Evolutionary conservation across 1,140 invertebrate species (phyloP).

Genomic region (Popillia japonica): DNA sequence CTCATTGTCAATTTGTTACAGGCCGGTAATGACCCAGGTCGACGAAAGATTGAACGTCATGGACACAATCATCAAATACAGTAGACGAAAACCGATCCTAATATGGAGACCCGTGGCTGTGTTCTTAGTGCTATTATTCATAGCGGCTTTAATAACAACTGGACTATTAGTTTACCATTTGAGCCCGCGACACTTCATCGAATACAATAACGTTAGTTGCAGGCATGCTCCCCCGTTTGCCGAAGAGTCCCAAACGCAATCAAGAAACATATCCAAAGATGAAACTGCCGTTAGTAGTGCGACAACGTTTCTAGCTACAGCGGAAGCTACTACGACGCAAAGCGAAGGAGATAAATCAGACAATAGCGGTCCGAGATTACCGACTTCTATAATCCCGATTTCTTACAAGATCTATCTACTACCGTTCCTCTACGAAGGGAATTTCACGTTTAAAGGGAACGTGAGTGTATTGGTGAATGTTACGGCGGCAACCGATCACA

Average conservation of each 20-base stretch:
- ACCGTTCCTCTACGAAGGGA: conserved; percentile 75
- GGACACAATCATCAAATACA: conserved; percentile 48
- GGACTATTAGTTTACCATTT: conserved; percentile 49
- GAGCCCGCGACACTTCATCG: conserved; percentile 10
- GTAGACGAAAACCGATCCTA: conserved; percentile 46
- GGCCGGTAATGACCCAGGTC: conserved; percentile 46
- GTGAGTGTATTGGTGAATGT: conserved; percentile 74
- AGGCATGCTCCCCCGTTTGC: background rate
- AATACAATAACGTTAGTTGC: background rate
- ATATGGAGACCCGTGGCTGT: conserved; percentile 49
- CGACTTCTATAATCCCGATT: conserved; percentile 70
- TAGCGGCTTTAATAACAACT: conserved; percentile 47
- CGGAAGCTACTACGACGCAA: background rate
- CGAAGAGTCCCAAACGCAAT: background rate
- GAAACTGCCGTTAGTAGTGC: background rate
- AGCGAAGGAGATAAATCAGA: background rate
- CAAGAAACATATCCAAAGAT: background rate
- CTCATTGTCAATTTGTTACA: background rate
- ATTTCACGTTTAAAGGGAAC: conserved; percentile 80
- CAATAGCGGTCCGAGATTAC: conserved; percentile 71
- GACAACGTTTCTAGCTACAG: background rate
- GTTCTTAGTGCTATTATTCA: conserved; percentile 46
- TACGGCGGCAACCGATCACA: conserved; percentile 70
- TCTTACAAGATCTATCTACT: conserved; percentile 74
- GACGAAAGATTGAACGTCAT: conserved; percentile 46